Evolutionary conservation across 2,888 invertebrate species (phyloP), one percentile per base, ranked within the genome.

Genomic region (Odontocolon sp.): DNA sequence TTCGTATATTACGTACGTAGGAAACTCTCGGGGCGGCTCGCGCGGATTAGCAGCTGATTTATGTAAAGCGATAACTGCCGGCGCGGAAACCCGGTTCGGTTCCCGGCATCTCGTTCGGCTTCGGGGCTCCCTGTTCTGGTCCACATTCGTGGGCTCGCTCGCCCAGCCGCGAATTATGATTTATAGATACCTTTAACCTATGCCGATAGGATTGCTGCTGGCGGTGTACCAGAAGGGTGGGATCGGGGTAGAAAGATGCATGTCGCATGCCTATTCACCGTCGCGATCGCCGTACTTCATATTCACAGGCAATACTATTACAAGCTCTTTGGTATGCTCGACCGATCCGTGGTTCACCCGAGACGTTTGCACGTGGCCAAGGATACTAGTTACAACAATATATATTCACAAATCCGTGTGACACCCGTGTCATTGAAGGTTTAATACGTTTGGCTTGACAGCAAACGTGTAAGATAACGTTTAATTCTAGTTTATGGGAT

Each of bases 21-120:
- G 40, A 52, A 23, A 73, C 23, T 73, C 40, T 59, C 57, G 67
- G 71, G 47, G 66, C 67, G 68, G 61, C 38, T 23, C 68, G 63
- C 77, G 74, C 73, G 83, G 82, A 82, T 84, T 84, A 84, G 81
- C 78, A 80, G 78, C 47, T 84, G 83, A 84, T 84, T 84, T 83
- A 84, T 81, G 83, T 67, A 77, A 52, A 76, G 72, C 83, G 84
- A 84, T 84, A 84, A 83, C 82, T 76, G 82, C 73, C 68, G 71
- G 70, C 72, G 69, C 70, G 78, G 76, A 76, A 78, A 61, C 64
- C 56, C 67, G 61, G 33, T 18, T 38, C 42, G 50, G 31, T 31
- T 31, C 61, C n/a, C 47, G 47, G 21, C 33, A 33, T 33, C 45
- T 63, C 42, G 21, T 61, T 61, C 63, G 52, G 16, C 28, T 31